Base-by-base conservation (phyloP, 1,140 invertebrate genomes). In the Cotesia vestalis region DNA sequence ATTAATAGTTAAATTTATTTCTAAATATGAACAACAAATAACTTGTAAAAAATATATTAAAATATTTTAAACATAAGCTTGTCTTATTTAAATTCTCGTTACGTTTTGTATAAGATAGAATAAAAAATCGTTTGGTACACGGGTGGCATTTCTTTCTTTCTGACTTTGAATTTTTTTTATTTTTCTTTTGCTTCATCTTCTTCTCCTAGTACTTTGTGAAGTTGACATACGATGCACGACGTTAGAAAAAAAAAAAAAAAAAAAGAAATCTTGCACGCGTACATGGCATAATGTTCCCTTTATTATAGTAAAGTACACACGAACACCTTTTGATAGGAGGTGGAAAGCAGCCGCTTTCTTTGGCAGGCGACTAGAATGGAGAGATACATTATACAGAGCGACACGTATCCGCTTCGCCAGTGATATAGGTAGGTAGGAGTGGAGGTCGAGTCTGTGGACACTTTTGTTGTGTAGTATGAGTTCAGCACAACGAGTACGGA, bases 31-130 rank as follows among this genome's bases (percentile, higher is more conserved):
- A 62, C 36, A 46, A 46, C 40, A 46, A 46, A 55, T 67, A 51
- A 67, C 35, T 51, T 20, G 40, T 20, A 8, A 34, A 67, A 20
- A 67, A 67, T 55, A 67, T n/a, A 20, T 14, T n/a, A 12, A 55
- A 67, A 67, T 67, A 67, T 55, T 51, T 67, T 67, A 67, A 67
- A 67, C 52, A 67, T 55, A 53, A 67, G 51, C 36, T 12, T 14
- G n/a, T 20, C 51, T 11, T 51, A 51, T 67, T 67, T 53, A 67
- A 67, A 67, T 67, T 67, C 66, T 55, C 46, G 40, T 67, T 34
- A 17, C 66, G 66, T 67, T 27, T 38, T 11, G 6, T 40, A 34
- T 27, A 6, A 5, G 12, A 14, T 27, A 67, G 66, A 27, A 67
- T 67, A 51, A 67, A 67, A 67, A 67, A 67, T 67, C 66, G 66